phyloP scores from a whole-genome alignment of 1,140 invertebrate genomes.

The Drosophila dunni region DNA sequence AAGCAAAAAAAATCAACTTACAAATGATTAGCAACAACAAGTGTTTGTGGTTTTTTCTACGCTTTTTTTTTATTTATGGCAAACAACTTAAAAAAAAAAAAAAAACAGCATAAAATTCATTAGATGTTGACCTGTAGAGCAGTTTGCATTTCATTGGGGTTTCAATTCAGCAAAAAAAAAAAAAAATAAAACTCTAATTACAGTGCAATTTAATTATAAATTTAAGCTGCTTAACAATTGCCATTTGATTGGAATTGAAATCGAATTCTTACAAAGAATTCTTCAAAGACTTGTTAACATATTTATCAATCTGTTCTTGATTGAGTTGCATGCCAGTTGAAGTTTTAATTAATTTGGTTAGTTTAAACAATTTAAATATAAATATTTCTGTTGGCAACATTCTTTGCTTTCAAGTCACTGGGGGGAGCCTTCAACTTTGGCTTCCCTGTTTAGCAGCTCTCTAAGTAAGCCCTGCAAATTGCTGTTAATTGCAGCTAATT shows the following conservation, averaged over 20 bases:
- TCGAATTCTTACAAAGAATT: not conserved
- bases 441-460: conserved; percentile 37
- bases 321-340: not conserved
- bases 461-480: conserved; percentile 38
- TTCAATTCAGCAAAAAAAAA: conserved; percentile 18
- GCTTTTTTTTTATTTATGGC: conserved; percentile 39
- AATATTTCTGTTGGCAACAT: too few relatives aligned
- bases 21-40: conserved; percentile 57
- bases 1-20: conserved; percentile 13
- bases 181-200: conserved; percentile 6
- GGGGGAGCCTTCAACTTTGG: not conserved
- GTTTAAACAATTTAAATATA: too few relatives aligned
- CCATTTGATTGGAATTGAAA: conserved; percentile 2
- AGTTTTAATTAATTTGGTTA: too few relatives aligned
- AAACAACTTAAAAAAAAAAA: conserved; percentile 16
- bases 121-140: conserved; percentile 36
- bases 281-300: not conserved
- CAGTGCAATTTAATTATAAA: conserved; percentile 14
- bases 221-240: conserved; percentile 10
- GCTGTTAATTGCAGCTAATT: conserved; percentile 77
- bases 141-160: conserved; percentile 50
- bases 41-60: conserved; percentile 30
- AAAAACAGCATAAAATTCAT: conserved; percentile 19
- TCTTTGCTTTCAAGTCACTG: not conserved
- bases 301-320: conserved; percentile 2